phyloP scores from a whole-genome alignment of 2,113 vertebrate genomes.

The Andinoacara biseriatus region DNA sequence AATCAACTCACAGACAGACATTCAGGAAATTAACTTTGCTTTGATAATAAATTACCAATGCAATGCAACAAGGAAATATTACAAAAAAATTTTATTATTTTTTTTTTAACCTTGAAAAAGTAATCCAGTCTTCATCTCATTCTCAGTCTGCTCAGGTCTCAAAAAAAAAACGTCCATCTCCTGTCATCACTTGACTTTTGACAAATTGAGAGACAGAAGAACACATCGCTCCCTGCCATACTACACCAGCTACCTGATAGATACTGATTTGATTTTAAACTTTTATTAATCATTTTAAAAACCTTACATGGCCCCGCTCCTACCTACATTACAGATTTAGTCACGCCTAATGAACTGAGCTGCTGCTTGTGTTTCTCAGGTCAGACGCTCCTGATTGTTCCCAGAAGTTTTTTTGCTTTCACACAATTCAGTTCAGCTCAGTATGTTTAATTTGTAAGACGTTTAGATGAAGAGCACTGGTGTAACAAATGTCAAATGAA shows the following conservation, averaged over 20 bases:
- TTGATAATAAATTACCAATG: not conserved
- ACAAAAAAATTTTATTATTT: not conserved
- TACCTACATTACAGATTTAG: not conserved
- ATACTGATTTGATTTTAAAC: not conserved
- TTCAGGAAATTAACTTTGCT: not conserved
- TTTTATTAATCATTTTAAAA: accelerated
- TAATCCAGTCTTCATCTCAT: no score
- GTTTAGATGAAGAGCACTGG: not conserved
- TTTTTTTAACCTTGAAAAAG: no score
- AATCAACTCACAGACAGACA: not conserved
- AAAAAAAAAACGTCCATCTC: no score
- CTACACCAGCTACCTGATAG: not conserved
- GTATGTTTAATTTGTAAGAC: not conserved
- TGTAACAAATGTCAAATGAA: not conserved
- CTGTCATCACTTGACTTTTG: no score
- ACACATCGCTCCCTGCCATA: no score
- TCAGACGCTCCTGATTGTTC: not conserved
- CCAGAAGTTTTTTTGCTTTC: not conserved
- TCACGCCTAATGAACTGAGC: not conserved
- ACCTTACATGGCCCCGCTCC: not conserved
- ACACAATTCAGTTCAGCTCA: not conserved
- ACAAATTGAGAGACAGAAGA: no score
- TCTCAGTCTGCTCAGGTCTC: no score
- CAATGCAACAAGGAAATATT: not conserved
- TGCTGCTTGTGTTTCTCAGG: not conserved